These are phyloP conservation scores for Serilophus lunatus DNA, from an alignment of 2,113 vertebrate genomes.

Conservation along the genomic window DNA sequence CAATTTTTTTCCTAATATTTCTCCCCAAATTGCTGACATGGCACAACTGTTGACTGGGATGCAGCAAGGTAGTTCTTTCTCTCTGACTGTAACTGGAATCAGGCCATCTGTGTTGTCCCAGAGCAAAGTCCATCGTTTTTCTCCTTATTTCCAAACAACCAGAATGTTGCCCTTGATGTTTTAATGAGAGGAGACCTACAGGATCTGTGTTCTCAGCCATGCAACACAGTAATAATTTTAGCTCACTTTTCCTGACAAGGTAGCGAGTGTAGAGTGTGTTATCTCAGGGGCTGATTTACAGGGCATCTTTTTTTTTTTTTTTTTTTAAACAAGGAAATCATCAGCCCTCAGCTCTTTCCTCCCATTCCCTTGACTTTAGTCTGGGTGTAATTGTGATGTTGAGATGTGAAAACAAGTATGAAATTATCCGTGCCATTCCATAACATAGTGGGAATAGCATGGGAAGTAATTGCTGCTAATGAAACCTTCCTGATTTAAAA, in stretches of 20 bases:
- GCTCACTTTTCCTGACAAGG: neutral
- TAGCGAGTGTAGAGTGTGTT: neutral
- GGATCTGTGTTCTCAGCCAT: neutral
- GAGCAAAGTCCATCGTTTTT: neutral
- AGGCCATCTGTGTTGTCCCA: neutral
- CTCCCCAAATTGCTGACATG: neutral
- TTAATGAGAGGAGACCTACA: neutral
- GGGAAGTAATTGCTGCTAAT: constrained; percentile 21
- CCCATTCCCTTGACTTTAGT: neutral
- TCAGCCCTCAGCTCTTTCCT: accelerated
- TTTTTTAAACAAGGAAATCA: neutral
- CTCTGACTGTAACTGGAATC: neutral
- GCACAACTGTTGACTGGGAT: neutral
- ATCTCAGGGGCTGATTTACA: neutral
- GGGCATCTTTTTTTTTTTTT: too few species aligned
- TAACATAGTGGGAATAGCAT: neutral
- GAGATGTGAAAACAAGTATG: neutral
- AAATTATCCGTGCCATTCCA: neutral
- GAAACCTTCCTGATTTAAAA: constrained; percentile 2
- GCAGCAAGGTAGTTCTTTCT: neutral
- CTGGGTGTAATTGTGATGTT: accelerated
- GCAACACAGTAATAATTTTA: neutral
- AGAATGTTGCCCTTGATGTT: neutral
- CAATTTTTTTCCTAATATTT: neutral
- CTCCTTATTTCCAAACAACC: neutral